Conservation (phyloP, 2,797 vertebrate genomes). For the Alectoris magna region DNA sequence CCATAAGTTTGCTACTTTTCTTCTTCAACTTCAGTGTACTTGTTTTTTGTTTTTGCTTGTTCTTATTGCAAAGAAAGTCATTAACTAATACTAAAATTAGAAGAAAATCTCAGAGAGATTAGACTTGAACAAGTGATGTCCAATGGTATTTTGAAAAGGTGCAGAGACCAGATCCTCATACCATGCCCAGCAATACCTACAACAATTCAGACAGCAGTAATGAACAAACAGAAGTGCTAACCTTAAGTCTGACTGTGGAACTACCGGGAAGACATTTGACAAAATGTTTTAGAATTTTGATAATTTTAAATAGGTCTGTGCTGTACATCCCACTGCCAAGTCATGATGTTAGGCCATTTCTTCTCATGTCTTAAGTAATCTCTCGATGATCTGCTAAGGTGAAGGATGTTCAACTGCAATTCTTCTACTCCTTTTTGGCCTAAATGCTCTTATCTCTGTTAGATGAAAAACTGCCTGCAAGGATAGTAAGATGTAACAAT, state of each 20-base stretch:
- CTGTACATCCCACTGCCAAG: not conserved
- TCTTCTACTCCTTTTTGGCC: not conserved
- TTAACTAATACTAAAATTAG: not conserved
- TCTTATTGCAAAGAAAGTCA: rapidly evolving
- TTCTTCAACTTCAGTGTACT: not conserved
- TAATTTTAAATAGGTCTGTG: not conserved
- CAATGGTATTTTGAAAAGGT: not conserved
- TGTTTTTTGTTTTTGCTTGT: no score
- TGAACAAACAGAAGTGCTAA: not conserved
- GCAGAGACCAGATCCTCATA: rapidly evolving
- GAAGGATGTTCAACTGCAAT: not conserved
- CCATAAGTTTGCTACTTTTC: not conserved
- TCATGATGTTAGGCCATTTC: rapidly evolving
- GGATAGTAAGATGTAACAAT: not conserved
- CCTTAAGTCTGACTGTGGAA: not conserved
- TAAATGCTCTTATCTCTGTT: not conserved
- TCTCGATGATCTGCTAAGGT: rapidly evolving
- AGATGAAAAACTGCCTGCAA: not conserved
- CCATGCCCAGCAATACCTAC: rapidly evolving
- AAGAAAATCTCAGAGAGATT: not conserved
- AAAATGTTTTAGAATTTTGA: not conserved
- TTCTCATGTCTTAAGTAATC: not conserved
- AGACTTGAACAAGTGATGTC: not conserved
- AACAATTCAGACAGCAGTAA: not conserved
- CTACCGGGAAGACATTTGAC: not conserved